Evolutionary conservation across 1,140 invertebrate genomes (phyloP), one percentile per base, ranked within the genome.

Genomic region (Thrips palmi): DNA sequence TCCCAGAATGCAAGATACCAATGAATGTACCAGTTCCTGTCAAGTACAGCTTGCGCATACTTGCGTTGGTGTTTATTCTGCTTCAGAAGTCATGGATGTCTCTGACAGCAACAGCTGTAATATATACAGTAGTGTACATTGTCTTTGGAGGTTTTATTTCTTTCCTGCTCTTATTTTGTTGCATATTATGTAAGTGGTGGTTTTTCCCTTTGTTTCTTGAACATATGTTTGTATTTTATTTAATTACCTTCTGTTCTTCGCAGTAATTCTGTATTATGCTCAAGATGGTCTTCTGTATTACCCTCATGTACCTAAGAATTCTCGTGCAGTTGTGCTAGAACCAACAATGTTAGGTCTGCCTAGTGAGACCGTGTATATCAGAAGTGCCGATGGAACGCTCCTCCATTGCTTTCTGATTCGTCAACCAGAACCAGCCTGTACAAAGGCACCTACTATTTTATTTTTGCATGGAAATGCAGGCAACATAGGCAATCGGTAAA

Each of bases 391-490:
- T 70, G 77, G 77, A 4, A 73, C 77, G 2, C 71, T 72, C 45
- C 64, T 94, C 35, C 85, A 93, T 52, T 71, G 81, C 49, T 86
- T 86, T 52, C 74, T 92, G 46, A 80, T 94, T 39, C 71, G 76
- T 51, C 86, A 92, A 55, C 58, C 70, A 5, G 65, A 67, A 36
- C 69, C 73, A 27, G 65, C 66, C 38, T 64, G 67, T 42, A 55
- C 59, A 27, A 67, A 65, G 32, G 45, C 42, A 21, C 80, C 83
- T 1, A 92, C 87, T 1, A 59, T 94, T 45, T 57, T 94, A 12
- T 93, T 83, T 61, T 74, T 96, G 33, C 89, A 96, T 66, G 89
- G 89, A 6, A 94, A 94, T 73, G 88, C 89, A 41, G 89, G 89
- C 12, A 94, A 96, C 55, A 86, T 94, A 66, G 89, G 88, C 1